A percentile compares a stretch with the other conserved stretches of the same genome.
These are phyloP conservation scores for Laticauda colubrina DNA, from an alignment of 2,113 vertebrate genomes.

Conservation along the genomic window DNA sequence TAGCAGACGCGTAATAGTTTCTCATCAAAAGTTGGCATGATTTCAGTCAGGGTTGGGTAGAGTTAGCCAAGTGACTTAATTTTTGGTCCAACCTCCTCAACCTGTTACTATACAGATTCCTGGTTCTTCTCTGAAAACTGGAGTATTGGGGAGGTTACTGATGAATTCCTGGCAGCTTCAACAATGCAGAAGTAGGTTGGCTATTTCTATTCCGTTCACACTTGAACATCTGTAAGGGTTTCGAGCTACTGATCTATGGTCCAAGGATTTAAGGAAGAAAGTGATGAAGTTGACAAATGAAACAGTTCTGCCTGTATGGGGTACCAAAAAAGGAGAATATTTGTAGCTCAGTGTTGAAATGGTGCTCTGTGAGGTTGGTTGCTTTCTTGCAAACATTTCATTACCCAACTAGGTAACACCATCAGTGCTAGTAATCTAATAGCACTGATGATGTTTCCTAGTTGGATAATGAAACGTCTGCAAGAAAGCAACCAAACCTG, in stretches of 20 bases:
- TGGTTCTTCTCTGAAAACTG: not conserved
- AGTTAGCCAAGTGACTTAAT: not conserved
- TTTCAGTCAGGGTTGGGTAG: not conserved
- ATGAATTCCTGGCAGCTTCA: not conserved
- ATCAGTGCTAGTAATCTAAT: no score
- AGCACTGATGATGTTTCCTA: no score
- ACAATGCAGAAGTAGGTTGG: not conserved
- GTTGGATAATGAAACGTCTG: no score
- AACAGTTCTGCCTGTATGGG: not conserved
- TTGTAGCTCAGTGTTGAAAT: not conserved
- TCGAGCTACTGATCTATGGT: not conserved
- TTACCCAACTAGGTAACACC: not conserved
- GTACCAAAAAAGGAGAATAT: no score
- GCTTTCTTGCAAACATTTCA: not conserved
- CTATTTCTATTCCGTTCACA: not conserved
- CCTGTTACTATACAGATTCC: not conserved
- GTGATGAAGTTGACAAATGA: not conserved
- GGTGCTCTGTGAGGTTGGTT: not conserved
- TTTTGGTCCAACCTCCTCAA: not conserved
- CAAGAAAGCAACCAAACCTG: no score
- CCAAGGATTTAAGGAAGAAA: not conserved
- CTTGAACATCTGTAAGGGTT: not conserved
- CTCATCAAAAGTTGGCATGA: not conserved
- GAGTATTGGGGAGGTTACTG: no score
- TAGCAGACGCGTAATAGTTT: not conserved